Evolutionary conservation across 2,888 invertebrate genomes (phyloP), one percentile per base, ranked within the genome.

Genomic region (Lepidonotus clava): DNA sequence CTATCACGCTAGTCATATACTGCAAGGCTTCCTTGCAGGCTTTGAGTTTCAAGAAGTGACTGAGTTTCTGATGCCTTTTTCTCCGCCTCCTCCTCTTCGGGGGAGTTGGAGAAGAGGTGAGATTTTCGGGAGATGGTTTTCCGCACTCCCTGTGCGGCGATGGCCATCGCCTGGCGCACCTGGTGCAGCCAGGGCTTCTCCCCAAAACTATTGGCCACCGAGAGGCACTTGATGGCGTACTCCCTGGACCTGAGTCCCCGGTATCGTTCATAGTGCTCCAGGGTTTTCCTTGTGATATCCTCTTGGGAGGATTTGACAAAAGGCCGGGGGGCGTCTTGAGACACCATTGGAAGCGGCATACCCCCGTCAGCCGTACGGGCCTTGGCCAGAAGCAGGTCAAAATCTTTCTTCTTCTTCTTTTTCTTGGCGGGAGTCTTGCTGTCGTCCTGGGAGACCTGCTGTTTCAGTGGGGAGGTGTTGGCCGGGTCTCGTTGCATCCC

Each of bases 101-200:
- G 38, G 8, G 36, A 21, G 38, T 71, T 71, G 24, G 36, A 46
- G 28, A 89, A 88, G n/a, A 89, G 61, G 41, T 87, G 88, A 6
- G 83, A 71, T 40, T 84, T 24, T 6, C 77, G 51, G 4, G 61
- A 34, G n/a, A 89, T 40, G 4, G 87, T 85, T 83, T 89, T 90
- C 80, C 87, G 92, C 36, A 94, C 90, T 0, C 92, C 92, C 41
- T 91, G 91, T 24, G 91, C 88, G 53, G 93, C 92, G 36, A 94
- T 89, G 41, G 89, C 89, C 90, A 93, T 91, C 0, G 94, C 94
- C 90, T 93, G 92, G 6, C 92, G 89, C 8, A 94, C 92, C 85
- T 93, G 92, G 80, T 91, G 90, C 38, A 94, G 88, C 94, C 94
- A 94, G 1, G 94, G 92, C 88, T 93, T 94, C 83, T 94, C 93